Evolutionary conservation across 30 jellyfish, hydroid and myxozoan genomes (phyloP).

Genomic region (Aurelia aurita complex sp. Pacific): DNA sequence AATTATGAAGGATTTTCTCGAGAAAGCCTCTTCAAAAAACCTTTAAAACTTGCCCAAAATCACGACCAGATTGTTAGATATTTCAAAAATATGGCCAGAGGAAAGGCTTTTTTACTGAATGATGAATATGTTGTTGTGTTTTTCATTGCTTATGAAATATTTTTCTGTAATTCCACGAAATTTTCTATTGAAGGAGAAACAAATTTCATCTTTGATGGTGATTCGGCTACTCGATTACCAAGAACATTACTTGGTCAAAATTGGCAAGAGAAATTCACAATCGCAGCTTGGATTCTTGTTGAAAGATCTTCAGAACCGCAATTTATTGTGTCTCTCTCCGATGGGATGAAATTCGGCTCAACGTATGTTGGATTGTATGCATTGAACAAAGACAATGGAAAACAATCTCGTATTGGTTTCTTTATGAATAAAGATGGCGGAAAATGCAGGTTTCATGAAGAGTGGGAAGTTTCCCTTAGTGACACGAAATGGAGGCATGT

Average conservation of each 20-base stretch:
- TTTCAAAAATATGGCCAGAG: too few relatives aligned
- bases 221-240: slow-evolving; percentile 64
- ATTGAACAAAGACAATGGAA: slow-evolving; percentile 14
- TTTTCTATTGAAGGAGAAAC: slow-evolving; percentile 44
- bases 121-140: too few relatives aligned
- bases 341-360: slow-evolving; percentile 55
- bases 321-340: slow-evolving; percentile 62
- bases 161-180: too few relatives aligned
- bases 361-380: slow-evolving; percentile 64
- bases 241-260: slow-evolving; percentile 13
- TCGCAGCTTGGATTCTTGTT: slow-evolving; percentile 62
- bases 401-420: slow-evolving; percentile 70
- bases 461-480: slow-evolving; percentile 55
- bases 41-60: too few relatives aligned
- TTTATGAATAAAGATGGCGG: slow-evolving; percentile 64
- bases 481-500: slow-evolving; percentile 67
- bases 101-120: too few relatives aligned
- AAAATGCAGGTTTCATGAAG: slow-evolving; percentile 60
- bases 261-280: slow-evolving; percentile 67
- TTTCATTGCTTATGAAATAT: too few relatives aligned
- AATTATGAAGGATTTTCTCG: too few relatives aligned
- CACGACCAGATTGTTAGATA: too few relatives aligned
- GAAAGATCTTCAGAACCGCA: slow-evolving; percentile 45
- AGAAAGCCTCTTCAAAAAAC: too few relatives aligned
- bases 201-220: slow-evolving; percentile 62